Conservation (phyloP, 2,797 vertebrate species). For the Melanitta fusca region DNA sequence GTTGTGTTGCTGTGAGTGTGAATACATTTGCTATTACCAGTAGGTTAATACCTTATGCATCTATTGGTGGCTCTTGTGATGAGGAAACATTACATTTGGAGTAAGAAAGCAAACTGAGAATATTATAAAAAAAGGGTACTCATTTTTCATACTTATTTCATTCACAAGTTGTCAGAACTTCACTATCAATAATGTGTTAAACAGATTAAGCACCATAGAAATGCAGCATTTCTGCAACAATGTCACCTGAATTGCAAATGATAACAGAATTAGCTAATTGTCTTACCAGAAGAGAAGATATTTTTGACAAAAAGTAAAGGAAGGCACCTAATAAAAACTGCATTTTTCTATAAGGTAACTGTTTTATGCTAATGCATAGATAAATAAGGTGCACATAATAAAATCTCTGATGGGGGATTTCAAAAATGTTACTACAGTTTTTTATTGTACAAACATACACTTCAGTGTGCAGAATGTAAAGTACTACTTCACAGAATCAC, state of each 20-base stretch:
- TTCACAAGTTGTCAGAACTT: constrained; percentile 7
- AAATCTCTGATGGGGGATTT: not conserved
- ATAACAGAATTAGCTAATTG: not conserved
- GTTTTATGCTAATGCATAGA: not conserved
- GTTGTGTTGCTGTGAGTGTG: not conserved
- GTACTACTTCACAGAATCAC: not conserved
- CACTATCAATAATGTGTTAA: constrained; percentile 1
- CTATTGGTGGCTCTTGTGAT: not conserved
- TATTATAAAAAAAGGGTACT: not conserved
- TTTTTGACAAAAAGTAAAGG: not conserved
- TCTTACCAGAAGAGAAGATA: not conserved
- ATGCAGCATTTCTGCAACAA: constrained; percentile 16
- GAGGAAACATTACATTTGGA: not conserved
- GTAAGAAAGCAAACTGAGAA: not conserved
- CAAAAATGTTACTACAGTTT: not conserved
- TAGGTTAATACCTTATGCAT: not conserved
- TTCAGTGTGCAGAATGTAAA: not conserved
- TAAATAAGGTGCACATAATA: not conserved
- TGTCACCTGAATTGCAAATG: constrained; percentile 20
- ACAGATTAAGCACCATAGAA: not conserved
- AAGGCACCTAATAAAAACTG: not conserved
- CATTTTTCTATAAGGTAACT: constrained; percentile 1
- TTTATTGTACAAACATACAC: not conserved
- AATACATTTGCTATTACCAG: not conserved
- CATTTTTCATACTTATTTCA: constrained; percentile 2